These are phyloP conservation scores for Philypnodon macrostomus DNA, from an alignment of 2,797 vertebrate genomes.

Conservation along the genomic window DNA sequence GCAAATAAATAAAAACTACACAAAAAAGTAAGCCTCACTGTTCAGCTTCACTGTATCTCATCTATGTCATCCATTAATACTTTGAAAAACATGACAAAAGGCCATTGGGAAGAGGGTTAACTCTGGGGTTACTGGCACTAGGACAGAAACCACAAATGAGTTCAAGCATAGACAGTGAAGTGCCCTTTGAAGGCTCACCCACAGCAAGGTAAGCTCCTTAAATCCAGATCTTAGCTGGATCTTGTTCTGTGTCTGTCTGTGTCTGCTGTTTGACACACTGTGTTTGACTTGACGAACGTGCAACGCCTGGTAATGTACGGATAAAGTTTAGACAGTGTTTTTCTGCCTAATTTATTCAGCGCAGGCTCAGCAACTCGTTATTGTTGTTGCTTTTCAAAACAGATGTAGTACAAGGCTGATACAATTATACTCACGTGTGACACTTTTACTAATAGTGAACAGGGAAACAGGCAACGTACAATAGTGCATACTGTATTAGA, in stretches of 20 bases:
- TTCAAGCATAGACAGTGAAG: slow-evolving; percentile 16
- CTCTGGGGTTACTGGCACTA: slow-evolving; percentile 18
- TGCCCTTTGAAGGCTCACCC: slow-evolving; percentile 20
- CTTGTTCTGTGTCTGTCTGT: slow-evolving; percentile 10
- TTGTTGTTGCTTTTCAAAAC: slow-evolving; percentile 6
- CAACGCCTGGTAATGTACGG: neutral
- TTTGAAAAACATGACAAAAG: slow-evolving; percentile 2
- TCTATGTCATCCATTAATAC: too few species aligned
- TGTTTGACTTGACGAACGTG: slow-evolving; percentile 6
- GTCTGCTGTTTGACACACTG: slow-evolving; percentile 4
- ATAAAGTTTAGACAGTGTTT: slow-evolving; percentile 25
- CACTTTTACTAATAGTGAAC: neutral
- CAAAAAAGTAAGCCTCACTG: too few species aligned
- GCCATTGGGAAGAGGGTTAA: slow-evolving; percentile 20
- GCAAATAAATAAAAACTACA: too few species aligned
- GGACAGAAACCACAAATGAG: slow-evolving; percentile 28
- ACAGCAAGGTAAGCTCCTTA: slow-evolving; percentile 35
- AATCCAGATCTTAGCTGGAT: slow-evolving; percentile 24
- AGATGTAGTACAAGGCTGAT: neutral
- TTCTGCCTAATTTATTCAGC: slow-evolving; percentile 4
- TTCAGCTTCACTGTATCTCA: too few species aligned
- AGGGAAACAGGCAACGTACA: too few species aligned
- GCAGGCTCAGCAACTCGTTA: neutral
- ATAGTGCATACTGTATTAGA: too few species aligned
- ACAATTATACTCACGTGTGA: neutral